Evolutionary conservation across 2,113 vertebrate species (phyloP).

Genomic region (Eidolon helvum): DNA sequence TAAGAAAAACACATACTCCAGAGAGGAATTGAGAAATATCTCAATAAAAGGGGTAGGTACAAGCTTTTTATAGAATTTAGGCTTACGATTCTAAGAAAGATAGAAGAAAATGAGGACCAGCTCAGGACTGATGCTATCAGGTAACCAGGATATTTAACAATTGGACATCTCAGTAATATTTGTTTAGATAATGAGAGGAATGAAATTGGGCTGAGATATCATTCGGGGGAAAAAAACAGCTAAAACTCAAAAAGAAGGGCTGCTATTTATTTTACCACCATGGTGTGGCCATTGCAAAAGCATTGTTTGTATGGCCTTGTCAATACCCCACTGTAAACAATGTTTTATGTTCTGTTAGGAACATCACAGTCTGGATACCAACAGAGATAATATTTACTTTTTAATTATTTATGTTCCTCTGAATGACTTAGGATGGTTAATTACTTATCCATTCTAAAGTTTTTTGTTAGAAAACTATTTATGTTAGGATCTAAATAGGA

Average conservation of each 20-base stretch:
- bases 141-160: neutral
- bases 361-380: neutral
- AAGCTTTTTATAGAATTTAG: neutral
- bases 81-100: neutral
- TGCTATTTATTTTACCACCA: neutral
- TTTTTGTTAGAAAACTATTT: neutral
- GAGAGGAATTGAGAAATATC: neutral
- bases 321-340: neutral
- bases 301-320: neutral
- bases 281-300: neutral
- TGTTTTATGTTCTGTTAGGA: neutral
- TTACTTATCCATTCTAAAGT: neutral
- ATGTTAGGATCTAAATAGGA: neutral
- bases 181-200: neutral
- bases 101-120: neutral
- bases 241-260: neutral
- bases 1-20: neutral
- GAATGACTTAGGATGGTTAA: neutral
- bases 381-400: neutral
- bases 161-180: neutral
- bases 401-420: neutral
- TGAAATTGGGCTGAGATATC: neutral
- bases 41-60: neutral
- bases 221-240: neutral
- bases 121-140: neutral